Percentiles rank a stretch among this genome's conserved stretches.
These are phyloP conservation scores for Watsonalla binaria DNA, from an alignment of 2,888 invertebrate species.

Conservation along the genomic window DNA sequence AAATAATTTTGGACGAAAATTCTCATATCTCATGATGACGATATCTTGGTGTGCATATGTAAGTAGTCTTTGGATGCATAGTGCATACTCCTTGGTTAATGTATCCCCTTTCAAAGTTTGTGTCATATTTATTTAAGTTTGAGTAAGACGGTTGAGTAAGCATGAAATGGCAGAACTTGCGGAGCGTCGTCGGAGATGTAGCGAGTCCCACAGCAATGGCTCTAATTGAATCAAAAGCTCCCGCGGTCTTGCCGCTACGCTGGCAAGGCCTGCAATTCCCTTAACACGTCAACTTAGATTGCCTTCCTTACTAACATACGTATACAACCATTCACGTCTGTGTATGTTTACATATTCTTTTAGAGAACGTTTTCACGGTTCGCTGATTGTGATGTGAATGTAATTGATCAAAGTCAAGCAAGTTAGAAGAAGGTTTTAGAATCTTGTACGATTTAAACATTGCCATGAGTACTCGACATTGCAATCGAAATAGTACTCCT, in stretches of 20 bases:
- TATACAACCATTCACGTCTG: not conserved
- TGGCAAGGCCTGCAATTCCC: constrained; percentile 53
- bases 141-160: not conserved
- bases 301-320: constrained; percentile 34
- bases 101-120: not conserved
- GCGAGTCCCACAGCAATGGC: constrained; percentile 44
- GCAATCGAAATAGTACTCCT: no score
- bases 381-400: no score
- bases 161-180: constrained; percentile 19
- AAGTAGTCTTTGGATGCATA: no score
- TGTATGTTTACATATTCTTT: no score
- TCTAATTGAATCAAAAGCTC: constrained; percentile 66
- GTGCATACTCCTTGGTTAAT: not conserved
- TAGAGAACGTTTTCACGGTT: no score
- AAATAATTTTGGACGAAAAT: constrained; percentile 13
- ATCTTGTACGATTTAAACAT: no score
- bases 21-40: not conserved
- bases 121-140: not conserved
- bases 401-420: no score
- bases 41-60: no score
- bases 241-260: constrained; percentile 27
- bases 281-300: constrained; percentile 65
- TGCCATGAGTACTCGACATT: no score
- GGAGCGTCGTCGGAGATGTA: constrained; percentile 8
- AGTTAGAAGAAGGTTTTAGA: no score